Base-by-base conservation (phyloP, 64 coral and sea anemone genomes). In the Catalaphyllia jardinei region DNA sequence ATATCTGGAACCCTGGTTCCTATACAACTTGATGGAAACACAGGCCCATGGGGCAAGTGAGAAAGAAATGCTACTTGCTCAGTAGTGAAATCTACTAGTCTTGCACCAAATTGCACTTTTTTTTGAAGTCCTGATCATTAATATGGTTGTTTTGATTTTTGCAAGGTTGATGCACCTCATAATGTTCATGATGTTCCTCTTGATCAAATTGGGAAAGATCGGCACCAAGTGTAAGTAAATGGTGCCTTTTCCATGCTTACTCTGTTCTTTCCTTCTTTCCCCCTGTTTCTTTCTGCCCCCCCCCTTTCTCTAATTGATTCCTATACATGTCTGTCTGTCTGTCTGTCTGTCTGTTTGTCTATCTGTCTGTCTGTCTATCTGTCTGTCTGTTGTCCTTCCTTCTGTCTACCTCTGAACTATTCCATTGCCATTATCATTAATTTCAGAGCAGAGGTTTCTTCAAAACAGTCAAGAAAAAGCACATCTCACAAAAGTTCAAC, bases 381-480 rank as follows among this genome's bases (percentile, higher is more conserved):
- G n/a, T n/a, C n/a, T n/a, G n/a, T n/a, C n/a, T n/a, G n/a, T n/a
- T n/a, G n/a, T n/a, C 25, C 64, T n/a, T 67, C 64, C 25, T 8
- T 67, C 8, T 10, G 17, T 64, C 24, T 10, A 18, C 27, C 10
- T 57, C 54, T 57, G 15, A 57, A 57, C 42, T 2, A 57, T 57
- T 39, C 22, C 19, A 39, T 6, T 13, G 2, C 16, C 25, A 15
- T 12, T 25, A 10, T 13, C 19, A 20, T 19, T 49, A 27, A 15
- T 85, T 71, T 71, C 28, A 85, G 81, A 20, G 81, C 31, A 71
- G 81, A 71, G 1, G 35, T 15, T 71, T 85, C 81, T 25, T 10
- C 63, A 0, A 85, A 4, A 12, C 33, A 20, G n/a, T n/a, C 35
- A 27, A 85, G 63, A 17, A 85, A 28, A 69, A 49, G 1, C 42